Evolutionary conservation across 2,888 invertebrate genomes (phyloP), one percentile per base, ranked within the genome.

Genomic region (Chrysotoxum bicinctum): DNA sequence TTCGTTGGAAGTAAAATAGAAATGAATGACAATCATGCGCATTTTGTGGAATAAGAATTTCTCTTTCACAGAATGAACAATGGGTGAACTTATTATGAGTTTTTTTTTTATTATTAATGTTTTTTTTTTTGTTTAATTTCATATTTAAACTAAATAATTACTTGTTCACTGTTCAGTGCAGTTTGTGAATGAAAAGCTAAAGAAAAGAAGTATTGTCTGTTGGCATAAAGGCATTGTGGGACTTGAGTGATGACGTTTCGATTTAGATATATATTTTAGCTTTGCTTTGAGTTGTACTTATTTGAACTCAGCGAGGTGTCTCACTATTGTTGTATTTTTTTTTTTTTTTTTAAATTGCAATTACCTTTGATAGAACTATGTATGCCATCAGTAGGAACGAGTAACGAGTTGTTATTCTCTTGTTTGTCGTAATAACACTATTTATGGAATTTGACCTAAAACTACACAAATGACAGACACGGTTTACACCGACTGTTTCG

Each of bases 391-490:
- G 66, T 48, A 60, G 58, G 69, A 78, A 54, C 70, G 66, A 76
- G 75, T 60, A 75, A 84, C n/a, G 52, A 79, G 79, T 70, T 70
- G 84, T 64, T 70, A 75, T 84, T 79, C 72, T 70, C 75, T 56
- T 74, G 70, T 78, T 83, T 74, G 78, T 73, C 83, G 69, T 83
- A 70, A 74, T 74, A 66, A 70, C 52, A 58, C 84, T 75, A 45
- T 80, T 80, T 84, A 84, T 58, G 75, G 79, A 79, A 84, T 79
- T 70, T 84, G 84, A 84, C 84, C 84, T 79, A 79, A 84, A 84
- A 84, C 43, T 84, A 70, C 30, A 79, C 75, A 84, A 84, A 75
- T 45, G 79, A 52, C 64, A 45, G 79, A 50, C 62, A 62, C 37
- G 68, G 48, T 14, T 72, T 72, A 72, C 77, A 82, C 19, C 16